Base-by-base conservation (phyloP, 2,113 vertebrate species). In the Siniperca chuatsi region DNA sequence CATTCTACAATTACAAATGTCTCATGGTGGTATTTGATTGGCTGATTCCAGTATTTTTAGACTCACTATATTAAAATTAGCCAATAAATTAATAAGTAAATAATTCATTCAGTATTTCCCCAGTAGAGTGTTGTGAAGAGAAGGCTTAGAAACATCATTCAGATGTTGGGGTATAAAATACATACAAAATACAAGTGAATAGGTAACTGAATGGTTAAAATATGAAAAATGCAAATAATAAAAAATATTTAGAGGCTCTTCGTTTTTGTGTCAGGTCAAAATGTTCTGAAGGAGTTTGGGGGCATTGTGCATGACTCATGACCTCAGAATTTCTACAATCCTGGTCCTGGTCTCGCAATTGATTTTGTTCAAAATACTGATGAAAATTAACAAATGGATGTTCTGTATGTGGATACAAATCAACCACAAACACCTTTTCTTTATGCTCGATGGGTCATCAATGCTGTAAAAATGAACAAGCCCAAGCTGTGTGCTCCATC, bases 401-500 rank as follows among this genome's bases (percentile, higher is more conserved):
- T n/a, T 62, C 23, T 58, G 52, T 25, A 6, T n/a, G 40, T 15
- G 12, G n/a, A 68, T 57, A 35, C 58, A 50, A 70, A 82, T 85
- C 62, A 72, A 66, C 20, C 33, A 11, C 4, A 13, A 64, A 29
- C 62, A 70, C 61, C 76, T 66, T 61, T 62, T 80, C n/a, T 70
- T 70, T 70, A 33, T 69, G 75, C 64, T 50, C n/a, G 40, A 75
- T 37, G 68, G 64, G 61, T 73, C 78, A 79, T 54, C 62, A 6
- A 62, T 57, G 81, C n/a, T 10, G 48, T 76, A 61, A 86, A 85
- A 82, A 78, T 50, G 72, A 78, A 67, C 29, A 5, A 25, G 29
- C 48, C 29, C 74, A 78, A 79, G 79, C 82, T 84, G 75, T 40
- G 65, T 6, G 60, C 70, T 76, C 75, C 90, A 64, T 87, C 67